Percentiles rank a stretch among this genome's conserved stretches.
Evolutionary conservation across 2,797 vertebrate species (phyloP).

Genomic region (Sarcoramphus papa): DNA sequence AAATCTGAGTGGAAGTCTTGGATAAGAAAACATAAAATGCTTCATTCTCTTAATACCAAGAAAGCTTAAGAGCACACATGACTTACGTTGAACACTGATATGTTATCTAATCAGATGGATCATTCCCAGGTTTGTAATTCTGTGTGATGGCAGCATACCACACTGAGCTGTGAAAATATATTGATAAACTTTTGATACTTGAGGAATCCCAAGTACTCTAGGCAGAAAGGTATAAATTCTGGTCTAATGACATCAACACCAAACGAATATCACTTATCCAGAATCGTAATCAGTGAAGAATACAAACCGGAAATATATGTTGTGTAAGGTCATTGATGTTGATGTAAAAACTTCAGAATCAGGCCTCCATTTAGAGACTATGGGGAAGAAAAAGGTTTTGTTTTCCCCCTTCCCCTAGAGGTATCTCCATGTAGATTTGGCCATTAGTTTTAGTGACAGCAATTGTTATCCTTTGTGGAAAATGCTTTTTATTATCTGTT

Average conservation of each 20-base stretch:
- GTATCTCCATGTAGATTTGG: neutral
- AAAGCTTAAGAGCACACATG: neutral
- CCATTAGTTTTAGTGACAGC: neutral
- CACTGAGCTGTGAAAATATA: neutral
- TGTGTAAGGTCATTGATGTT: neutral
- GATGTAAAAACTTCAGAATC: neutral
- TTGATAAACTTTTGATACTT: neutral
- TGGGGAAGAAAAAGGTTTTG: neutral
- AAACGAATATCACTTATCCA: neutral
- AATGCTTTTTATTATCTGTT: neutral
- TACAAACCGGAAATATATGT: neutral
- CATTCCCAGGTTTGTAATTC: neutral
- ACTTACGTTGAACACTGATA: neutral
- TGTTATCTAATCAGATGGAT: neutral
- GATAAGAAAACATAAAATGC: neutral
- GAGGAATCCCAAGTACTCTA: neutral
- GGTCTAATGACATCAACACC: neutral
- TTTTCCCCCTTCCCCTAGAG: neutral
- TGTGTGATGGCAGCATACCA: neutral
- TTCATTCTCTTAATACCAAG: neutral
- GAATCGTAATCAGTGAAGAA: neutral
- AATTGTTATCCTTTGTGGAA: neutral
- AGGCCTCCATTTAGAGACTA: neutral
- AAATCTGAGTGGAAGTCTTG: neutral
- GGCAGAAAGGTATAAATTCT: neutral